A percentile compares a stretch with the other conserved stretches of the same genome.
Evolutionary conservation across 2,888 invertebrate genomes (phyloP).

Genomic region (Chrysodeixis includens): DNA sequence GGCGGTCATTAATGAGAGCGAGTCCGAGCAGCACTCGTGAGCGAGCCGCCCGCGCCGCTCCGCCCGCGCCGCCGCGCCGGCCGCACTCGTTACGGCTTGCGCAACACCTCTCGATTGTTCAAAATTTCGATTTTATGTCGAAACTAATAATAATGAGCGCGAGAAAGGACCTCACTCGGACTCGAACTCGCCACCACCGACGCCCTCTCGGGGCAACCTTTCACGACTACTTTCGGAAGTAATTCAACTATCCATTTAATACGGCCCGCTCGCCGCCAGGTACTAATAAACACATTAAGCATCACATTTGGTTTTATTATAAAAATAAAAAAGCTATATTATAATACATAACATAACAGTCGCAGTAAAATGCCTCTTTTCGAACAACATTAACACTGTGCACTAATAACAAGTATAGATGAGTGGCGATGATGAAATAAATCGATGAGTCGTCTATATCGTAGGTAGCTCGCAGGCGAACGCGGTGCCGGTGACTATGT

Average conservation of each 20-base stretch:
- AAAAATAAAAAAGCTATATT: conserved; percentile 85
- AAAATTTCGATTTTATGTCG: conserved; percentile 72
- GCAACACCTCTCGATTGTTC: conserved; percentile 73
- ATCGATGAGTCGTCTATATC: conserved; percentile 67
- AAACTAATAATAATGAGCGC: conserved; percentile 70
- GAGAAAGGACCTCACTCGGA: conserved; percentile 74
- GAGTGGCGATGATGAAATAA: conserved; percentile 75
- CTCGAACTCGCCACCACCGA: conserved; percentile 53
- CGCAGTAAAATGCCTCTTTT: conserved; percentile 82
- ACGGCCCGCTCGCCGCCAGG: conserved; percentile 63
- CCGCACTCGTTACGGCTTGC: conserved; percentile 63
- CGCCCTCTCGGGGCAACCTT: conserved; percentile 79
- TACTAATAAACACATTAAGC: conserved; percentile 76
- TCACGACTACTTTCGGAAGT: conserved; percentile 84
- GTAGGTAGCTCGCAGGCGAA: conserved; percentile 67
- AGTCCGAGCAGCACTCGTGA: conserved; percentile 47
- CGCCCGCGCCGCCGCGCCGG: conserved; percentile 31
- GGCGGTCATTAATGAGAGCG: conserved; percentile 71
- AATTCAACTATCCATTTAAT: conserved; percentile 71
- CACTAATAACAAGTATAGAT: conserved; percentile 87
- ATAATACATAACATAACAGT: conserved; percentile 87
- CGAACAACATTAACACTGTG: conserved; percentile 86
- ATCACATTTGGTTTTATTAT: conserved; percentile 84
- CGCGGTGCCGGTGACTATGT: conserved; percentile 79
- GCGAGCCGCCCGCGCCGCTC: conserved; percentile 34